Percentiles rank a stretch among this genome's conserved stretches.
Evolutionary conservation across 2,888 invertebrate genomes (phyloP).

Genomic region (Hydrotaea cyrtoneurina): DNA sequence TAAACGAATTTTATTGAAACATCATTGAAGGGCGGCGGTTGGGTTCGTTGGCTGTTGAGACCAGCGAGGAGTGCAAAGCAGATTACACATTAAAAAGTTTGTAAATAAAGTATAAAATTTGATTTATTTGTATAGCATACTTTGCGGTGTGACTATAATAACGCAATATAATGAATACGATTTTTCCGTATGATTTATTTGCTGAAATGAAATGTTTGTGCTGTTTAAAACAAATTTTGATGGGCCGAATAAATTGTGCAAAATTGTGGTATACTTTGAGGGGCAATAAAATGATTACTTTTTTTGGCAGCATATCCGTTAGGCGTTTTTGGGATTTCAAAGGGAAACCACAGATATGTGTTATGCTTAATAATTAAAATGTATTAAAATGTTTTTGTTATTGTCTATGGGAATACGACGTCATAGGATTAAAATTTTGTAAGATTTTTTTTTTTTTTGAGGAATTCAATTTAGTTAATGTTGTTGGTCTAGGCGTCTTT

Average conservation of each 20-base stretch:
- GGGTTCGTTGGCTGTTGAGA: background rate
- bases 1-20: conserved; percentile 21
- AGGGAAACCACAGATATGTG: conserved; percentile 2
- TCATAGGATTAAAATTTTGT: too few species aligned
- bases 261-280: background rate
- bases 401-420: background rate
- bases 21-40: background rate
- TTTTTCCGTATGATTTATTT: conserved; percentile 11
- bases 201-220: conserved; percentile 5
- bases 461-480: too few species aligned
- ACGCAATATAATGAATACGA: background rate
- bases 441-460: too few species aligned
- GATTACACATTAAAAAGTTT: conserved; percentile 21
- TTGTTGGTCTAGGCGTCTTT: too few species aligned
- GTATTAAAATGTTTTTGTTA: too few species aligned
- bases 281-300: background rate
- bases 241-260: background rate
- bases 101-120: conserved; percentile 16
- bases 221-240: background rate
- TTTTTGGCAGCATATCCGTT: background rate
- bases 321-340: background rate
- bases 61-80: background rate
- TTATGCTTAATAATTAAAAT: background rate
- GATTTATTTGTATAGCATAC: conserved; percentile 28
- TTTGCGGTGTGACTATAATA: conserved; percentile 14